Evolutionary conservation across 1,140 invertebrate species (phyloP).

Genomic region (Manduca sexta): DNA sequence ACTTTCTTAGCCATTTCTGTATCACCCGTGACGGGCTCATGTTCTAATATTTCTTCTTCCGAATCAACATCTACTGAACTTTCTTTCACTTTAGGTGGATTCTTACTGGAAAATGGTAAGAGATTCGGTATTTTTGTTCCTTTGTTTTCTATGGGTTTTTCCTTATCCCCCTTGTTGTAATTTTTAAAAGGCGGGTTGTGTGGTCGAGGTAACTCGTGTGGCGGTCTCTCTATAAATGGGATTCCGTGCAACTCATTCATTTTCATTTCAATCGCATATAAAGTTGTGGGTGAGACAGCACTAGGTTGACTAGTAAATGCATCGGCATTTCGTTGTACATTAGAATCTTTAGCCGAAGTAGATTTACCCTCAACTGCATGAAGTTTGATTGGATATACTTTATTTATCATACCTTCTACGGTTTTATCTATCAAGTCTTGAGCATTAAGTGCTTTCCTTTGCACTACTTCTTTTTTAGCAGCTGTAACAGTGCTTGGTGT

Average conservation of each 20-base stretch:
- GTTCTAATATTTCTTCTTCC: constrained; percentile 60
- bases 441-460: constrained; percentile 47
- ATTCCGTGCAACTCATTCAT: constrained; percentile 66
- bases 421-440: constrained; percentile 64
- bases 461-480: constrained; percentile 24
- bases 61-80: constrained; percentile 35
- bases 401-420: constrained; percentile 58
- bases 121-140: constrained; percentile 33
- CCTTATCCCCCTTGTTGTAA: constrained; percentile 18
- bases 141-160: constrained; percentile 19
- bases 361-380: constrained; percentile 1
- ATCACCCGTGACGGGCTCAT: constrained; percentile 58
- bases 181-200: constrained; percentile 23
- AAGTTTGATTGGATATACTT: constrained; percentile 27
- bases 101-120: constrained; percentile 34
- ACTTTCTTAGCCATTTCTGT: constrained; percentile 34
- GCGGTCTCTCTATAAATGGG: constrained; percentile 43
- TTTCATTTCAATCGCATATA: constrained; percentile 61
- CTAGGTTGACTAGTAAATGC: too few species aligned
- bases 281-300: constrained; percentile 2
- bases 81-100: constrained; percentile 29
- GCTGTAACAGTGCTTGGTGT: constrained; percentile 10
- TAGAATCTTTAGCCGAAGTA: too few species aligned
- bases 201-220: constrained; percentile 38
- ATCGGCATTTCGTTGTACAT: too few species aligned